These are phyloP conservation scores for Agrypnus murinus DNA, from an alignment of 2,888 invertebrate genomes.

Conservation along the genomic window DNA sequence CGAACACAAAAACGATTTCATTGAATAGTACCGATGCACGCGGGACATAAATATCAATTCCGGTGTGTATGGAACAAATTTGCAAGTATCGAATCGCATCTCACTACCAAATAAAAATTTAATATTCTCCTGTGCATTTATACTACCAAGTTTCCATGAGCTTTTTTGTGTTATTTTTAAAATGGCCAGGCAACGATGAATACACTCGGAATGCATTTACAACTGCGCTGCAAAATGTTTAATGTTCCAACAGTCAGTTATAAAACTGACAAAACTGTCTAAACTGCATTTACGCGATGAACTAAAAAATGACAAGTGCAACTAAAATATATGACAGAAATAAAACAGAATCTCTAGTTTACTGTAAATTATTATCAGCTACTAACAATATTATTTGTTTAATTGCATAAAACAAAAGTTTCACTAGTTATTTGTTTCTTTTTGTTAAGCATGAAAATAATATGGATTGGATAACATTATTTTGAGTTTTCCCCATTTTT, in stretches of 20 bases:
- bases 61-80: conserved; percentile 33
- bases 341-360: too few species aligned
- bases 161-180: conserved; percentile 10
- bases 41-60: conserved; percentile 41
- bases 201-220: conserved; percentile 9
- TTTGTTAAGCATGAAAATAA: too few species aligned
- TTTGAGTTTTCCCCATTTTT: too few species aligned
- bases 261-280: too few species aligned
- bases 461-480: too few species aligned
- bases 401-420: too few species aligned
- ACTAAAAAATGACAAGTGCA: neutral
- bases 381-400: too few species aligned
- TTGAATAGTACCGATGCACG: conserved; percentile 36
- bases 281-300: neutral
- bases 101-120: conserved; percentile 29
- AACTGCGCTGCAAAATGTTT: conserved; percentile 8
- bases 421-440: too few species aligned
- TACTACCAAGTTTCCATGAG: conserved; percentile 5
- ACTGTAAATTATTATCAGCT: too few species aligned
- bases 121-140: conserved; percentile 27
- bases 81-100: conserved; percentile 32
- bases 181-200: conserved; percentile 5
- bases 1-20: conserved; percentile 35
- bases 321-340: neutral
- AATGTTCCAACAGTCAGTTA: neutral